phyloP scores from a whole-genome alignment of 1,140 invertebrate species.

The Drosophila insularis region DNA sequence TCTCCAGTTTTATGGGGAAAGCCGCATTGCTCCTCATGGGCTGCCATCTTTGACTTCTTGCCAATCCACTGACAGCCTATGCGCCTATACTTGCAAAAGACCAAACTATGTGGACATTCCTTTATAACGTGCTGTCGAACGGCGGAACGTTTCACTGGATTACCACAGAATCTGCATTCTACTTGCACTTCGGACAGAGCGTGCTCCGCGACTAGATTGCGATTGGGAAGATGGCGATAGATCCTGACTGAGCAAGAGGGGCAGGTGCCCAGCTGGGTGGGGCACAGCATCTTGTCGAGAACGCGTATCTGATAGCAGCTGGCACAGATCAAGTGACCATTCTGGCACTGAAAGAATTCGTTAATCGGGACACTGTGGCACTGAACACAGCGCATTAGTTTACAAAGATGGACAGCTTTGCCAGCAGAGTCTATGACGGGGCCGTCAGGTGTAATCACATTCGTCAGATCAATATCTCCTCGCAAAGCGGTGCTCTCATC shows the following conservation, averaged over 20 bases:
- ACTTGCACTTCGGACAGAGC: not conserved
- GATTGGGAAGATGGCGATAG: constrained; percentile 20
- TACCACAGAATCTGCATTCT: constrained; percentile 11
- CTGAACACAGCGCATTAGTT: constrained; percentile 18
- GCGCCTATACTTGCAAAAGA: constrained; percentile 29
- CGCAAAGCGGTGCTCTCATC: not conserved
- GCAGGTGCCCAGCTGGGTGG: constrained; percentile 27
- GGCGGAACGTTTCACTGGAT: not conserved
- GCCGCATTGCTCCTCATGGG: constrained; percentile 17
- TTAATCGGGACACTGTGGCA: constrained; percentile 12
- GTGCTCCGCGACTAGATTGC: constrained; percentile 1
- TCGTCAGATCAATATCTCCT: constrained; percentile 8
- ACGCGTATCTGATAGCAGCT: constrained; percentile 47
- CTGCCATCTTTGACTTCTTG: too few relatives aligned
- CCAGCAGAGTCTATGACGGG: not conserved
- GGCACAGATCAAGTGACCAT: constrained; percentile 32
- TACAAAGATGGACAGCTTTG: not conserved
- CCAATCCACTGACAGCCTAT: constrained; percentile 44
- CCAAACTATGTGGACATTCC: constrained; percentile 8
- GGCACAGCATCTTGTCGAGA: constrained; percentile 35
- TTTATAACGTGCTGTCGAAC: not conserved
- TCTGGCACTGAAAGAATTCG: constrained; percentile 23
- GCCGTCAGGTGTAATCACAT: constrained; percentile 5
- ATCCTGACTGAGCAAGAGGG: constrained; percentile 25
- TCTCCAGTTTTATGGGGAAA: constrained; percentile 9